Percentiles rank a stretch among this genome's conserved stretches.
Conservation (phyloP, 2,113 vertebrate genomes). For the Murina feae region DNA sequence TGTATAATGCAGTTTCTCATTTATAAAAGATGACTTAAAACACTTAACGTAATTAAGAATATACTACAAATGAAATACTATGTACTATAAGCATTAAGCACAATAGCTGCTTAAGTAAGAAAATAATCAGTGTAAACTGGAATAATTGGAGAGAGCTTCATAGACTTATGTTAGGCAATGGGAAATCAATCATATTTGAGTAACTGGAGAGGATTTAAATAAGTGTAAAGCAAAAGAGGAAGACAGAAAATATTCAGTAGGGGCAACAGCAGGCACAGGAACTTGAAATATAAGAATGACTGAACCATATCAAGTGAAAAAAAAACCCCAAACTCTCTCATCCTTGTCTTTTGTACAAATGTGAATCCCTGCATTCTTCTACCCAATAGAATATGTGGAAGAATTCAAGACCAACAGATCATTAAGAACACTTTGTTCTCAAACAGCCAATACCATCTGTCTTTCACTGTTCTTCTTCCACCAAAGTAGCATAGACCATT, state of each 20-base stretch:
- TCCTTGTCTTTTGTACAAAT: neutral
- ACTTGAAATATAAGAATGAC: neutral
- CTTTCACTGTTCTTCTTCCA: neutral
- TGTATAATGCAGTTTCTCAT: neutral
- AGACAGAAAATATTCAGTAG: neutral
- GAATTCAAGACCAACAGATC: neutral
- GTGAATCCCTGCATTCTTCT: constrained; percentile 18
- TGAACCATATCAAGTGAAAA: neutral
- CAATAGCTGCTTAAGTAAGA: constrained; percentile 22
- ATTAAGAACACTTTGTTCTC: neutral
- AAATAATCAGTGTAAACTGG: neutral
- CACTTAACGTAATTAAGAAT: neutral
- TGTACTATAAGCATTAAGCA: neutral
- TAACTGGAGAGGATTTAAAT: neutral
- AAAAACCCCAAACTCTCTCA: neutral
- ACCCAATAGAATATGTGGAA: neutral
- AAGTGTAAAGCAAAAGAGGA: neutral
- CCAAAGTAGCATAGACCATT: neutral
- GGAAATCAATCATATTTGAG: neutral
- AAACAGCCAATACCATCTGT: neutral
- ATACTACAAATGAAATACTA: neutral
- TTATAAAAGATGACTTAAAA: neutral
- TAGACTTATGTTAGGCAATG: neutral
- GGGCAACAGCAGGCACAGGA: neutral
- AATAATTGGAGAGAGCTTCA: neutral